Evolutionary conservation across 2,888 invertebrate species (phyloP), one percentile per base, ranked within the genome.

Genomic region (Lithodes maja): DNA sequence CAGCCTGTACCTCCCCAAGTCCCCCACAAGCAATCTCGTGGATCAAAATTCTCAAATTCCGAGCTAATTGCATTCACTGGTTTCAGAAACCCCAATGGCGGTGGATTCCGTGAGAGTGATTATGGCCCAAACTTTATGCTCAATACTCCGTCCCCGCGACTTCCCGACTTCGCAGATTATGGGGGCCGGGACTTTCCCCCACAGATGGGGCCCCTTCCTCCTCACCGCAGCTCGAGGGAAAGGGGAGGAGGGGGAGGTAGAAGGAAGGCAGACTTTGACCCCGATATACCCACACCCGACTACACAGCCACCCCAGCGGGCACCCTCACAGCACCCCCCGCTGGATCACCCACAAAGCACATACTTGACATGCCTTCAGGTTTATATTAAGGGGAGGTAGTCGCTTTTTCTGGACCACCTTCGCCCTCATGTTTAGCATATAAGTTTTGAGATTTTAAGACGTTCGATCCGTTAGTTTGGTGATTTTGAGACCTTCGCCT

Each of bases 291-390:
- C 3, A 90, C 91, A 2, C 91, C 91, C 15, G 91, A 91, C 78
- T 91, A 91, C 52, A 82, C 86, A 2, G 90, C 90, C 49, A 91
- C 91, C 0, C 91, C 91, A 33, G 89, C 90, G 0, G 86, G 91
- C 78, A 91, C 92, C 17, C 78, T 90, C 85, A 84, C 85, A 79
- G 82, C 78, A 17, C 79, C 68, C 3, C 77, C 71, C 74, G 87
- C 79, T 15, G 71, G 74, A 33, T 49, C 84, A 15, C 78, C 91
- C 52, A 71, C 90, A 3, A 89, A 86, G 68, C 91, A 92, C 81
- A 91, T 91, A 17, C 80, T 92, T 54, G 90, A 92, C 61, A 90
- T 92, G 82, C 88, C 92, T 2, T 92, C 92, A 17, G 92, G 91
- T 71, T 87, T 92, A 9, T 92, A 92, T 80, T 92, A 75, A 83